Conservation (phyloP, 1,140 invertebrate genomes). For the Battus philenor region DNA sequence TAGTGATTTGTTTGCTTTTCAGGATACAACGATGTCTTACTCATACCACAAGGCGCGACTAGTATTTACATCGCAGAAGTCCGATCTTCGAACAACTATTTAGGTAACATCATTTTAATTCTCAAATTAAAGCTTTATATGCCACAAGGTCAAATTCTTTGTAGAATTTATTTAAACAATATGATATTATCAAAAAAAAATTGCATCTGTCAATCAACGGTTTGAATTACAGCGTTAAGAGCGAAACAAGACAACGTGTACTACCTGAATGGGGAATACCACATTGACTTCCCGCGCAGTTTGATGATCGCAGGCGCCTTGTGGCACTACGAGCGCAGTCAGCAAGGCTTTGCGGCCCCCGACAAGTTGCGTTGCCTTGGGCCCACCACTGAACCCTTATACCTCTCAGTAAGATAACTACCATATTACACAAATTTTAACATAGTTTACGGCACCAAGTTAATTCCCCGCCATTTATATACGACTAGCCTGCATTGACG, state of each 20-base stretch:
- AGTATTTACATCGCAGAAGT: constrained; percentile 91
- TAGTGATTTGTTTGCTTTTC: constrained; percentile 43
- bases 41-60: constrained; percentile 96
- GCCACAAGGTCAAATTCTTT: neutral
- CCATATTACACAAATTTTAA: constrained; percentile 91
- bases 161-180: neutral
- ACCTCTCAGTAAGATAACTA: constrained; percentile 90
- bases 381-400: constrained; percentile 91
- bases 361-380: constrained; percentile 89
- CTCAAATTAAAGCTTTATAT: too few relatives aligned
- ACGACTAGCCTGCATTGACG: too few relatives aligned
- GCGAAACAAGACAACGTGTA: constrained; percentile 84
- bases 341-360: constrained; percentile 86
- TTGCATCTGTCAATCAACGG: too few relatives aligned
- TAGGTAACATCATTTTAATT: constrained; percentile 83
- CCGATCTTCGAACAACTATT: constrained; percentile 91
- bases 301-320: constrained; percentile 87
- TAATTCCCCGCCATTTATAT: too few relatives aligned
- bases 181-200: too few relatives aligned
- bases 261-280: constrained; percentile 95
- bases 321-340: constrained; percentile 91
- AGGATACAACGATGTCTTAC: constrained; percentile 95
- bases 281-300: constrained; percentile 91
- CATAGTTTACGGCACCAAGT: constrained; percentile 90
- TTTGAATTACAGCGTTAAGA: constrained; percentile 81